Conservation (phyloP, 2,888 invertebrate genomes). For the Oegoconia quadripuncta region DNA sequence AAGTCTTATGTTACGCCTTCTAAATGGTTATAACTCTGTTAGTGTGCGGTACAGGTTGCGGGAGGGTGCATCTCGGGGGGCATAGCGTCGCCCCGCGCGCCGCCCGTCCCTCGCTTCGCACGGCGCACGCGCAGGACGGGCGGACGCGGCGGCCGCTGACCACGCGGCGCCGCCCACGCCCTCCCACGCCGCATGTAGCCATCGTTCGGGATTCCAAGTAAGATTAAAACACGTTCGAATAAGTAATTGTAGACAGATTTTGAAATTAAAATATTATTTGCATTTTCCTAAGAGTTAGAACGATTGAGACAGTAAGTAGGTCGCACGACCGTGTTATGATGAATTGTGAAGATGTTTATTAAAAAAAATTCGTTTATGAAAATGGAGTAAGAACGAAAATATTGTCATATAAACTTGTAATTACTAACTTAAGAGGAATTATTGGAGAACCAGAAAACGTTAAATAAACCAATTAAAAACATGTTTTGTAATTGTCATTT, state of each 20-base stretch:
- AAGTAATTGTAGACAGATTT: conserved; percentile 75
- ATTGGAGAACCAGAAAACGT: conserved; percentile 77
- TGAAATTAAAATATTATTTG: conserved; percentile 75
- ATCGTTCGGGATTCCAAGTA: conserved; percentile 68
- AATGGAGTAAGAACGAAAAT: conserved; percentile 77
- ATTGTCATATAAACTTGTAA: conserved; percentile 79
- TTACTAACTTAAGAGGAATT: conserved; percentile 77
- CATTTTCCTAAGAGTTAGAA: conserved; percentile 78
- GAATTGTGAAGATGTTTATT: conserved; percentile 77
- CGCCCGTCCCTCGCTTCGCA: too few species aligned
- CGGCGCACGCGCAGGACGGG: too few species aligned
- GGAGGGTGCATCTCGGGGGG: conserved; percentile 1
- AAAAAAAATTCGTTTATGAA: conserved; percentile 77
- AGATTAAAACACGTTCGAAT: conserved; percentile 72
- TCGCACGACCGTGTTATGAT: conserved; percentile 76
- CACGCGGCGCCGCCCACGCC: conserved; percentile 6
- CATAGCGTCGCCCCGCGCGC: conserved; percentile 6
- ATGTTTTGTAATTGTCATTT: conserved; percentile 60
- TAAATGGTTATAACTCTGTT: conserved; percentile 53
- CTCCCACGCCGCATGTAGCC: conserved; percentile 47
- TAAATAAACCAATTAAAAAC: conserved; percentile 78
- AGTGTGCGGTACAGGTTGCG: conserved; percentile 36
- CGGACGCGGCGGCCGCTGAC: neutral
- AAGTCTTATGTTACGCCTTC: conserved; percentile 75
- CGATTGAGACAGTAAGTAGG: conserved; percentile 78